Evolutionary conservation across 2,113 vertebrate species (phyloP), one percentile per base, ranked within the genome.

Genomic region (Chloropsis hardwickii): DNA sequence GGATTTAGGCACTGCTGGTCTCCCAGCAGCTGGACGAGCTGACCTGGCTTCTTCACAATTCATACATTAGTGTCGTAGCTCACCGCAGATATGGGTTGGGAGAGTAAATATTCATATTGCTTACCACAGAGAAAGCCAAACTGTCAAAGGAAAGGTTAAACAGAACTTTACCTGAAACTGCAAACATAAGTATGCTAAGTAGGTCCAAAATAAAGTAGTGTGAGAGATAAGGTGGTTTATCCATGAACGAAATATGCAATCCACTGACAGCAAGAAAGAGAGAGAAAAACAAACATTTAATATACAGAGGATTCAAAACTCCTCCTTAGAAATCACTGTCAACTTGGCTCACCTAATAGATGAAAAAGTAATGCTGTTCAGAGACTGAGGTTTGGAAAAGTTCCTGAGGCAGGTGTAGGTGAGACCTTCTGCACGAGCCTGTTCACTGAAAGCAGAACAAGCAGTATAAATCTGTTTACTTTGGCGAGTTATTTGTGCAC

Each of bases 401-500:
- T 9, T 88, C 48, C 20, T 22, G 67, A 42, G 21, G 39, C 31
- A 48, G 20, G 5, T 33, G 7, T 35, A 54, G 23, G 27, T 62
- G 25, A 47, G 11, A 72, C 2, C 39, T 82, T 69, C 53, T 69
- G 24, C 33, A 78, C 0, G 0, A 84, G 67, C 4, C 4, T 10
- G 11, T 33, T 94, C 7, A 25, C 9, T 77, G 70, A 58, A 81
- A 74, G 20, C 15, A 61, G 53, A 94, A 57, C 11, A 35, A 0
- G 1, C 0, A 4, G 50, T 25, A 45, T 12, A 37, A 65, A 92
- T 39, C 20, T 88, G 9, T 64, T 77, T 64, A 44, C 31, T 72
- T n/a, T 57, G 44, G 17, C 2, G 9, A 54, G 39, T 29, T 81
- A 50, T 57, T 93, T 66, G 42, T 65, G 80, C 37, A 86, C 28